phyloP scores from a whole-genome alignment of 2,113 vertebrate species.

The Heterotis niloticus region DNA sequence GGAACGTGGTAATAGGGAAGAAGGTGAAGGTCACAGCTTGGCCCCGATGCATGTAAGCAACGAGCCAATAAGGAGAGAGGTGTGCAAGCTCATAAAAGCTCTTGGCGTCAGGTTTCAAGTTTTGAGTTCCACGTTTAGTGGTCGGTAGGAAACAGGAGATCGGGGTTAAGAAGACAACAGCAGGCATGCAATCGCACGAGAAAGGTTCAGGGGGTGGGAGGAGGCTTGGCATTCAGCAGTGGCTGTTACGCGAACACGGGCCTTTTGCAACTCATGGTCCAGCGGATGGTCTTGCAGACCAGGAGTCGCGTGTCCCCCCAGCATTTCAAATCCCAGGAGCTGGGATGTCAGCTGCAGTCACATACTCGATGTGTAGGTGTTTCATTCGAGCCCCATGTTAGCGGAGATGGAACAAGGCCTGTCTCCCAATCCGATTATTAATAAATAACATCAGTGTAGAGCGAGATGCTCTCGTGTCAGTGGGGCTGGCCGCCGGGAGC shows the following conservation, averaged over 20 bases:
- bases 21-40: background rate
- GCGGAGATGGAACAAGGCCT: background rate
- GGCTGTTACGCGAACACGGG: background rate
- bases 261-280: background rate
- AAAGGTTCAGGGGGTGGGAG: background rate
- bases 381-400: background rate
- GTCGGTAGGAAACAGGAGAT: background rate
- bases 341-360: background rate
- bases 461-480: too few species aligned
- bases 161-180: background rate
- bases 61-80: background rate
- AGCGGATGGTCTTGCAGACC: too few species aligned
- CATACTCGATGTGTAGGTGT: background rate
- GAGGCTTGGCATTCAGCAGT: too few species aligned
- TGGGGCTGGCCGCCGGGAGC: too few species aligned
- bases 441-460: too few species aligned
- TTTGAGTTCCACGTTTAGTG: background rate
- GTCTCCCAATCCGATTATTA: background rate
- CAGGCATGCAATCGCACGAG: background rate
- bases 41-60: background rate
- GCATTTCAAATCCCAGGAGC: constrained; percentile 8
- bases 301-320: too few species aligned
- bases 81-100: background rate
- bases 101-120: constrained; percentile 8
- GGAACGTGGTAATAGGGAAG: too few species aligned